These are phyloP conservation scores for Habroteleia sp. DNA, from an alignment of 2,888 invertebrate genomes.

Conservation along the genomic window DNA sequence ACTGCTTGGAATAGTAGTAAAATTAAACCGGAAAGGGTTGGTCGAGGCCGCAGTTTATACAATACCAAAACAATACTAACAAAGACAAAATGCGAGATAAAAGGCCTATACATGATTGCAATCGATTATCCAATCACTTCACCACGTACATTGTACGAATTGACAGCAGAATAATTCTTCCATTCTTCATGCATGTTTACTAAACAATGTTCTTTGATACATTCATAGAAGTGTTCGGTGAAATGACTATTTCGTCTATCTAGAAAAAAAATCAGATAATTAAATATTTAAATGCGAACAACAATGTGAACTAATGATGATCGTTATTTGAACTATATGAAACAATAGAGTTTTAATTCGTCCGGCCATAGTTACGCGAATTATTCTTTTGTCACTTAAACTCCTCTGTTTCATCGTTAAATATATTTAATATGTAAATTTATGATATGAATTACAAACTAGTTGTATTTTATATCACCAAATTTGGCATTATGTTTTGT, in stretches of 20 bases:
- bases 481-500: no score
- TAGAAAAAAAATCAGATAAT: constrained; percentile 38
- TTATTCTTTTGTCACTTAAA: no score
- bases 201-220: constrained; percentile 64
- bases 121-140: constrained; percentile 66
- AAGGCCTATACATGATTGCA: constrained; percentile 60
- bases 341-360: no score
- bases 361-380: no score
- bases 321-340: constrained; percentile 1
- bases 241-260: constrained; percentile 56
- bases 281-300: constrained; percentile 15
- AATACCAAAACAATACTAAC: constrained; percentile 54
- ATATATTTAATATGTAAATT: no score
- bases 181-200: constrained; percentile 60
- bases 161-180: constrained; percentile 65
- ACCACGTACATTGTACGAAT: constrained; percentile 64
- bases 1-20: constrained; percentile 60
- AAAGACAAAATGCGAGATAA: constrained; percentile 64
- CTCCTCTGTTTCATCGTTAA: no score
- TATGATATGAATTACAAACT: no score
- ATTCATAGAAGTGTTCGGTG: constrained; percentile 59
- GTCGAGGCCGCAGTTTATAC: constrained; percentile 69
- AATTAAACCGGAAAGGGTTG: constrained; percentile 72
- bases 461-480: no score
- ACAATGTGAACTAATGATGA: constrained; percentile 10